A percentile compares a stretch with the other conserved stretches of the same genome.
phyloP scores from a whole-genome alignment of 2,113 vertebrate species.

The Haliaeetus leucogaster region DNA sequence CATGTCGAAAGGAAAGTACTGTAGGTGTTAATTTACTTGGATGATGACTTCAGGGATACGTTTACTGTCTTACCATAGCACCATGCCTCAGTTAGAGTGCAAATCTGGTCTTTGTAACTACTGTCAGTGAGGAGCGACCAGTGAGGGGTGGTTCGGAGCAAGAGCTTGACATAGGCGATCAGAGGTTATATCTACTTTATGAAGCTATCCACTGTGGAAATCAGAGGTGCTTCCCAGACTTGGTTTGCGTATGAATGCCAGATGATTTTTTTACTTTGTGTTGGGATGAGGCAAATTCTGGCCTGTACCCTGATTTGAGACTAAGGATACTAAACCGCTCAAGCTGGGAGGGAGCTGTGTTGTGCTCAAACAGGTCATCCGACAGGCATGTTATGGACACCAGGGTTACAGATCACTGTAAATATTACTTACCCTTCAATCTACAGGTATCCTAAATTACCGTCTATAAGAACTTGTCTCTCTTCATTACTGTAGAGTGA shows the following conservation, averaged over 20 bases:
- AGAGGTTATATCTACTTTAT: not conserved
- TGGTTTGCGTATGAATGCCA: not conserved
- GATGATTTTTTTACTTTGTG: not conserved
- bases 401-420: not conserved
- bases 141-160: not conserved
- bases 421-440: not conserved
- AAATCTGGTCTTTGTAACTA: not conserved
- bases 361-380: not conserved
- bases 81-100: not conserved
- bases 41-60: not conserved
- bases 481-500: not conserved
- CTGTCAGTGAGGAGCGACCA: not conserved
- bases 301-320: not conserved
- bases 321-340: not conserved
- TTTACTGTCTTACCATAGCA: not conserved
- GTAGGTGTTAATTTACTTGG: not conserved
- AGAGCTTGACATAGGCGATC: not conserved
- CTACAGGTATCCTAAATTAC: not conserved
- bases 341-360: not conserved
- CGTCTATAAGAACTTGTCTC: not conserved
- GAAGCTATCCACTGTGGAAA: not conserved
- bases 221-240: not conserved
- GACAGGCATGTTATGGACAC: accelerated
- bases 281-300: not conserved
- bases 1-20: not conserved